Base-by-base conservation (phyloP, 2,888 invertebrate genomes). In the Augiades crinisus region DNA sequence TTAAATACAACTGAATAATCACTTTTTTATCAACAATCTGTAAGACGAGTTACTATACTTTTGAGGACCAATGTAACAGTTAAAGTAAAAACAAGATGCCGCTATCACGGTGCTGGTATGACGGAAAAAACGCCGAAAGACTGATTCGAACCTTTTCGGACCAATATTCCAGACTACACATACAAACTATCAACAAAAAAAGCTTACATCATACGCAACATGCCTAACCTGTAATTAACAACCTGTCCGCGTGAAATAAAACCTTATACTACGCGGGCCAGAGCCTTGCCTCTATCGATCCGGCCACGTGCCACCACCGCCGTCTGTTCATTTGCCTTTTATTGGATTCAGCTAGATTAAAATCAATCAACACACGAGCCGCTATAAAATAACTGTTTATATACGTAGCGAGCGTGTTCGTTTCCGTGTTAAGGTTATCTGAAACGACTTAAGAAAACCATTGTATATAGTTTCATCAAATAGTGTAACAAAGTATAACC, bases 291-390 rank as follows among this genome's bases (percentile, higher is more conserved):
- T 12, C 12, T 16, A 33, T 33, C 33, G 33, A 33, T 33, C 31
- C 31, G 14, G 33, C 14, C 33, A 33, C 33, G 33, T 33, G 16
- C 13, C 5, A 30, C 30, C 33, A 33, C 33, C 14, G 13, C 33
- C 33, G 16, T 3, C 30, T 30, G 30, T 30, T 30, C 33, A 16
- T 33, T 33, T 33, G 33, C 33, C 16, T 33, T 33, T 33, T 33
- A 33, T 33, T 33, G 33, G 33, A 33, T 33, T 33, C 33, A 13
- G 13, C 33, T 33, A 33, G 33, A 33, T 33, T 33, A 33, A 30
- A 33, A 33, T 33, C 33, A 33, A 33, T 33, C 33, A 14, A 33
- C 30, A 12, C 30, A 30, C 30, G 30, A 10, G 30, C 10, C 27
- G 12, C 30, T 12, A 30, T 30, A 30, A 12, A 30, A 30, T 12